A percentile compares a stretch with the other conserved stretches of the same genome.
Evolutionary conservation across 2,113 vertebrate genomes (phyloP).

Genomic region (Drymodes brunneopygia): DNA sequence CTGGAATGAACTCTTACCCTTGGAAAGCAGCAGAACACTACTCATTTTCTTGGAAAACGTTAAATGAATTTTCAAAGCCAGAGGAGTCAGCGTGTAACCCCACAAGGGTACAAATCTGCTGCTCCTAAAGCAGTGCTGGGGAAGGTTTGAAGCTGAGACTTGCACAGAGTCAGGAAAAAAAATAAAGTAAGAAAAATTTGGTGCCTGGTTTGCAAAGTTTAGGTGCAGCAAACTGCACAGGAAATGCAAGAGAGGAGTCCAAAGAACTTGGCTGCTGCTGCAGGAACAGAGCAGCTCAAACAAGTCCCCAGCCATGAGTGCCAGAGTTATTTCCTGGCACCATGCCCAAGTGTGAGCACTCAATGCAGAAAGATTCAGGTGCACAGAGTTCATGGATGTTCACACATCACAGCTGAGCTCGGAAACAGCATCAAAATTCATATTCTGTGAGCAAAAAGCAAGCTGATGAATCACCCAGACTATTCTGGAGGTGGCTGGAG

Average conservation of each 20-base stretch:
- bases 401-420: not conserved
- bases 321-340: not conserved
- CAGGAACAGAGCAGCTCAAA: not conserved
- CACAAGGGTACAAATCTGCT: not conserved
- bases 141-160: not conserved
- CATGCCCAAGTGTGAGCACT: not conserved
- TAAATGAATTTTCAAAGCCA: conserved; percentile 55
- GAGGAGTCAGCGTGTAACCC: not conserved
- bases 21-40: conserved; percentile 7
- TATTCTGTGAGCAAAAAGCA: not conserved
- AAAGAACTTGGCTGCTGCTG: not conserved
- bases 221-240: not conserved
- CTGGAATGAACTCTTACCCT: conserved; percentile 29
- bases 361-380: not conserved
- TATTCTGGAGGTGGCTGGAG: not conserved
- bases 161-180: not conserved
- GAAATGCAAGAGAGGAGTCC: not conserved
- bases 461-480: not conserved
- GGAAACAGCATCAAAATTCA: not conserved
- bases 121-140: not conserved
- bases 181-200: not conserved
- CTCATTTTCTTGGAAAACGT: conserved; percentile 44
- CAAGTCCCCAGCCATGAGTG: not conserved
- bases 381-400: not conserved
- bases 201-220: not conserved